Evolutionary conservation across 1,140 invertebrate species (phyloP), one percentile per base, ranked within the genome.

Genomic region (Harlomillsia oculata): DNA sequence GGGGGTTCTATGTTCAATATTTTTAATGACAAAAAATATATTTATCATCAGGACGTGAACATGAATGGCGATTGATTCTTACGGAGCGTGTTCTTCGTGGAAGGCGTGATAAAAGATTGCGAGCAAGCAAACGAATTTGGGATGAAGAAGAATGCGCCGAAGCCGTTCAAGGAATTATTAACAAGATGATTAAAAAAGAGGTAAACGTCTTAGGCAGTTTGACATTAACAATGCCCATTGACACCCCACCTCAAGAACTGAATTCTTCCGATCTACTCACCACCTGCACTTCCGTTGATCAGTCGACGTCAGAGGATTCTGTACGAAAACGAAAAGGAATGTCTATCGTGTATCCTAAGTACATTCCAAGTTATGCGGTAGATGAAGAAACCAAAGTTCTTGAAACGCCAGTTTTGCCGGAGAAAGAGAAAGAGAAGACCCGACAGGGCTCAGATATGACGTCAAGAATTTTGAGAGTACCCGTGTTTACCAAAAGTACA

Each of bases 321-420:
- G 28, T 43, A 1, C 16, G 14, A 20, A 53, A 28, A 25, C 36
- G 39, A 30, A 41, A 40, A 28, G 51, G 51, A 30, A 53, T 43
- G 40, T 36, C 40, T 3, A 49, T 39, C 14, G 20, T 29, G 1
- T 64, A 64, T 44, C 62, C 62, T 8, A 60, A 57, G 18, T 64
- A 64, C 36, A 52, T 64, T 34, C 62, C 62, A 1, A 60, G 62
- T 29, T 60, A 60, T 52, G 62, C 46, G 21, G n/a, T n/a, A n/a
- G n/a, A n/a, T n/a, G n/a, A n/a, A n/a, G n/a, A n/a, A n/a, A n/a
- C n/a, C n/a, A n/a, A n/a, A n/a, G n/a, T n/a, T n/a, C n/a, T n/a
- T n/a, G n/a, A n/a, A n/a, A n/a, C n/a, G n/a, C n/a, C n/a, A n/a
- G n/a, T n/a, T n/a, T n/a, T n/a, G n/a, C n/a, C n/a, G n/a, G n/a